Evolutionary conservation across 2,113 vertebrate genomes (phyloP).

Genomic region (Anoplopoma fimbria): DNA sequence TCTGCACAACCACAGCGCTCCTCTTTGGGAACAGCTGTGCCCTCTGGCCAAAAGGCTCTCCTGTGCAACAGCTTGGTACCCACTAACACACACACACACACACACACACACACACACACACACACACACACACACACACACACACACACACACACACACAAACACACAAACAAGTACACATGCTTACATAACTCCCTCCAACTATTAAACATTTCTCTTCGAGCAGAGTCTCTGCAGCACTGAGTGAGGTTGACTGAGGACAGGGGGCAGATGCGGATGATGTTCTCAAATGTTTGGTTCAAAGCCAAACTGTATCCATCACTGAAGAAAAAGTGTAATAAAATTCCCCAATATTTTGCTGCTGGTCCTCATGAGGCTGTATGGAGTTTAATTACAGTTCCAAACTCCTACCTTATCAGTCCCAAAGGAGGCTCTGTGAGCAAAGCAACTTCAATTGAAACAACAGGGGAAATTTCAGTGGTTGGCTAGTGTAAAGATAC

Average conservation of each 20-base stretch:
- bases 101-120: slow-evolving; percentile 12
- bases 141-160: slow-evolving; percentile 7
- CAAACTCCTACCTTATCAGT: slow-evolving; percentile 37
- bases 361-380: slow-evolving; percentile 23
- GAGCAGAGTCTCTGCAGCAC: slow-evolving; percentile 13
- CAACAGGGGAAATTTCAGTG: slow-evolving; percentile 35
- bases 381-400: slow-evolving; percentile 38
- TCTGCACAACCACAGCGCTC: slow-evolving; percentile 23
- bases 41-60: slow-evolving; percentile 29
- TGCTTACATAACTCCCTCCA: slow-evolving; percentile 46
- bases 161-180: slow-evolving; percentile 21
- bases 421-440: slow-evolving; percentile 18
- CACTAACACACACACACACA: slow-evolving; percentile 5
- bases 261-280: background rate
- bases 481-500: slow-evolving; percentile 5
- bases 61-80: slow-evolving; percentile 33
- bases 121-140: slow-evolving; percentile 11
- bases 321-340: slow-evolving; percentile 11
- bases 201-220: slow-evolving; percentile 20
- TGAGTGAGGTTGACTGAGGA: slow-evolving; percentile 30
- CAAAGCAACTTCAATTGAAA: slow-evolving; percentile 44
- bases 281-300: slow-evolving; percentile 4
- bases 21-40: slow-evolving; percentile 52
- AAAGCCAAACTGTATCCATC: slow-evolving; percentile 9
- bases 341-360: slow-evolving; percentile 13